phyloP scores from a whole-genome alignment of 2,888 invertebrate genomes.

The Scaptomyza tumidula region DNA sequence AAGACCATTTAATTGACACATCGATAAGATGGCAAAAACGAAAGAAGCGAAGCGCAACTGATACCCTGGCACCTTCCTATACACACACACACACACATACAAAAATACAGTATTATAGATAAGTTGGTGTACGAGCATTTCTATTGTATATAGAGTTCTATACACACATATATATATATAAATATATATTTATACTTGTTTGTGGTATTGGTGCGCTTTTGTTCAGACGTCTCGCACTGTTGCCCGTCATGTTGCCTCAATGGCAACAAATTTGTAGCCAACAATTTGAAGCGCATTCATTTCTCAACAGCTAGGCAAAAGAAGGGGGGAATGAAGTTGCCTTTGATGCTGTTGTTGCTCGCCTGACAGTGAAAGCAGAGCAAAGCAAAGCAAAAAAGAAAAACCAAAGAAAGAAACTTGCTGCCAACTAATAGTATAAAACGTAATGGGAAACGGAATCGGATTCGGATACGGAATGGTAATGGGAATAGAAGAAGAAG shows the following conservation, averaged over 20 bases:
- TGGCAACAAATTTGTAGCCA: conserved; percentile 74
- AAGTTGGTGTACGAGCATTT: conserved; percentile 2
- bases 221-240: conserved; percentile 38
- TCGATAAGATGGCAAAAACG: conserved; percentile 45
- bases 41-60: conserved; percentile 26
- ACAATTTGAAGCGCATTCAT: conserved; percentile 73
- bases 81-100: conserved; percentile 5
- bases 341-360: conserved; percentile 56
- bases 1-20: conserved; percentile 75
- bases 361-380: conserved; percentile 32
- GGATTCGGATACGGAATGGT: conserved; percentile 30
- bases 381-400: conserved; percentile 21
- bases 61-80: conserved; percentile 30
- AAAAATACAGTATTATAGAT: conserved; percentile 7
- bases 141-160: neutral
- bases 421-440: conserved; percentile 48
- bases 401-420: conserved; percentile 34
- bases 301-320: conserved; percentile 24
- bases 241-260: conserved; percentile 60
- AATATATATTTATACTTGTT: neutral
- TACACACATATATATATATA: neutral
- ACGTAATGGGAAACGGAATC: conserved; percentile 51
- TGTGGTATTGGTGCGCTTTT: conserved; percentile 27
- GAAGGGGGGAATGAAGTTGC: conserved; percentile 15
- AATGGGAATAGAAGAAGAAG: conserved; percentile 34